These are phyloP conservation scores for Eidolon helvum DNA, from an alignment of 2,113 vertebrate species.

Conservation along the genomic window DNA sequence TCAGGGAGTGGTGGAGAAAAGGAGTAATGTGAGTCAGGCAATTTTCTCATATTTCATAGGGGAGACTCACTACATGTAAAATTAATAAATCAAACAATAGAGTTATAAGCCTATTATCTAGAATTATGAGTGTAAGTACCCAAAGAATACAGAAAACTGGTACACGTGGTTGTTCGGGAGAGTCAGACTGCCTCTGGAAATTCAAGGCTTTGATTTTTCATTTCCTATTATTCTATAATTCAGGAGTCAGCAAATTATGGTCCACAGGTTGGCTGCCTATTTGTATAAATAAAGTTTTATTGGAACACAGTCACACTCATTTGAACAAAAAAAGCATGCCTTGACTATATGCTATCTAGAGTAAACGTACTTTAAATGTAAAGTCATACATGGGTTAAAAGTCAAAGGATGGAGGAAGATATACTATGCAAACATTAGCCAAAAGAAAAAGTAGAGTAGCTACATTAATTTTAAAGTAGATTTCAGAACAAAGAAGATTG, in stretches of 20 bases:
- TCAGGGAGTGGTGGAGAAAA: neutral
- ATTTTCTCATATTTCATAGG: neutral
- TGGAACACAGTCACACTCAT: neutral
- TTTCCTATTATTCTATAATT: neutral
- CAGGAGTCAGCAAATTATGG: neutral
- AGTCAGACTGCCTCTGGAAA: neutral
- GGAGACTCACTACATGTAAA: neutral
- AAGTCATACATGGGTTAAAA: neutral
- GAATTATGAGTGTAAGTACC: neutral
- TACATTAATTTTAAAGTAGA: neutral
- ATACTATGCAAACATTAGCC: neutral
- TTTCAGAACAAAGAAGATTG: neutral
- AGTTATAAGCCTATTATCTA: neutral
- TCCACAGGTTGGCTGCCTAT: neutral
- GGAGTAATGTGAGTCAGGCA: neutral
- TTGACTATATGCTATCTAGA: neutral
- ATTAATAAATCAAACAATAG: neutral
- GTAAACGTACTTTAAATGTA: neutral
- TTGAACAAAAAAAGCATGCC: neutral
- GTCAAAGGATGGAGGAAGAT: neutral
- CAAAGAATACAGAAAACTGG: neutral
- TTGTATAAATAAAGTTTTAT: slow-evolving; percentile 23
- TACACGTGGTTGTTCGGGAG: neutral
- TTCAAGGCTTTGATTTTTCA: neutral
- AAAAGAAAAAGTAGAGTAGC: neutral